Evolutionary conservation across 2,888 invertebrate species (phyloP), one percentile per base, ranked within the genome.

Genomic region (Ochlodes sylvanus): DNA sequence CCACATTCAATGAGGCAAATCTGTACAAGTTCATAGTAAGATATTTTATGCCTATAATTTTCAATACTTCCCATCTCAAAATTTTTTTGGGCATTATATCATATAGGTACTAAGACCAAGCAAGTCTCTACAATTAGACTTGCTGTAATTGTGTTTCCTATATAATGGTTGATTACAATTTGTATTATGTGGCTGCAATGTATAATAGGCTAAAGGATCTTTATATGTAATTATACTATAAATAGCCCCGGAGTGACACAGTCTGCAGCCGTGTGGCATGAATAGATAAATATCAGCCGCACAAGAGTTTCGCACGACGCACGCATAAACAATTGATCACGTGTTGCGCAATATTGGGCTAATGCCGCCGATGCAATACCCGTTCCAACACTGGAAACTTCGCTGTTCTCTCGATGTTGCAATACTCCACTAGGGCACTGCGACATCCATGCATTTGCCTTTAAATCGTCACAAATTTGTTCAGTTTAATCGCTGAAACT

Each of bases 321-420:
- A 38, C 58, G 65, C 50, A 42, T 65, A 52, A 65, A 66, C 66
- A 66, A 66, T 66, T 60, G 66, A 66, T 66, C 42, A 60, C 60
- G 42, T 42, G 42, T 52, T 66, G 60, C 60, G 54, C 58, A 55
- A 54, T 41, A 54, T 21, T 21, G 42, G 34, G 19, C 34, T 41
- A 52, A 41, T 63, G 63, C 63, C 54, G 55, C 55, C 55, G 42
- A 21, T 41, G 63, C 63, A 63, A 63, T 32, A 14, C n/a, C n/a
- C 52, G 32, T 27, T 4, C 3, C 27, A n/a, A 15, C 63, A 63
- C 42, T 54, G 54, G 63, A 52, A 62, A 34, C 47, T 50, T 61
- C 47, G 19, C 60, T 21, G 27, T 47, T 44, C 1, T 50, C 19
- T 2, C 9, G 3, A 19, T 50, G 14, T 52, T 14, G 27, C 21